Evolutionary conservation across 2,797 vertebrate genomes (phyloP).

Genomic region (Crenuchus spilurus): DNA sequence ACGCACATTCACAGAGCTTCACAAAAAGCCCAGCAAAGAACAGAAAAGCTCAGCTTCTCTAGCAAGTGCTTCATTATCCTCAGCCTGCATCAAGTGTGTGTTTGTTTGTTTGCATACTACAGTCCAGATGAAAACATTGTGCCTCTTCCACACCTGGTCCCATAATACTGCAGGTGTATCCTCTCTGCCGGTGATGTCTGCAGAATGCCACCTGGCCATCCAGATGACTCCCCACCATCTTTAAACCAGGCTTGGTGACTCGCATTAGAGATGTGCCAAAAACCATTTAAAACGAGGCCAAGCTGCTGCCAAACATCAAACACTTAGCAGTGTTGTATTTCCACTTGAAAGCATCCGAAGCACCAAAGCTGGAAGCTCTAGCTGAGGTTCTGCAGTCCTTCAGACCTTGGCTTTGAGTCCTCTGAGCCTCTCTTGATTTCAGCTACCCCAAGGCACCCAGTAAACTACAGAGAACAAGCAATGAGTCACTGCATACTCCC

Average conservation of each 20-base stretch:
- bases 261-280: constrained; percentile 38
- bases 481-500: constrained; percentile 35
- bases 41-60: not conserved
- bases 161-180: not conserved
- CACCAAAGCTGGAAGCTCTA: constrained; percentile 3
- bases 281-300: constrained; percentile 31
- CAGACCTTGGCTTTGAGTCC: not conserved
- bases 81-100: not conserved
- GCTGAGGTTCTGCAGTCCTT: not conserved
- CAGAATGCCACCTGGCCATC: constrained; percentile 32
- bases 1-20: no score
- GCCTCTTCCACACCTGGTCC: not conserved
- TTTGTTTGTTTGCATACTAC: not conserved
- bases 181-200: not conserved
- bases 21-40: not conserved
- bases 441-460: not conserved
- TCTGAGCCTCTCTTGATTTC: not conserved
- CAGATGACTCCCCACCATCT: constrained; percentile 34
- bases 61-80: not conserved
- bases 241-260: constrained; percentile 13
- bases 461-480: constrained; percentile 15
- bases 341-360: constrained; percentile 35
- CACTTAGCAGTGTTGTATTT: constrained; percentile 31
- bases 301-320: constrained; percentile 33
- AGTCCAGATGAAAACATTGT: not conserved